Base-by-base conservation (phyloP, 2,113 vertebrate species). In the Labeo catla region DNA sequence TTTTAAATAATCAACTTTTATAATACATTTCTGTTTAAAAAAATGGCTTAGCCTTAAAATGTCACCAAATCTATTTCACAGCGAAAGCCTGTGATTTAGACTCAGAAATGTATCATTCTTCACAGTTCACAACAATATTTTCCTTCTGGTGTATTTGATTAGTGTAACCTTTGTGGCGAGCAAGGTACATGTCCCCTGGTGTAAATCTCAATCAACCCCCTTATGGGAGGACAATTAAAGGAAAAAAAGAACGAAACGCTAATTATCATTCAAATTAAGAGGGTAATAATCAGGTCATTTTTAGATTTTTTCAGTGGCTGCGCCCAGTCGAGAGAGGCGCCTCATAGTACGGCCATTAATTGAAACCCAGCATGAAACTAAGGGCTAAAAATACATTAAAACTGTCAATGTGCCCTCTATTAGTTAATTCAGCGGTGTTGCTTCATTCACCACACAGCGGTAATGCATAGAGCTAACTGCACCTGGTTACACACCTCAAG, bases 241-340 rank as follows among this genome's bases (percentile, higher is more conserved):
- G 89, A 94, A 93, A 95, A 93, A 95, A 94, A 95, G 95, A 92
- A 93, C 92, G 88, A 89, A 91, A 92, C 93, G 93, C 94, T 95
- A 96, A 96, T 96, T 95, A 95, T 95, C 93, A 93, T 91, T 93
- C 91, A 92, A 95, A 96, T 96, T 95, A 94, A 89, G 91, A 89
- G 88, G 90, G 93, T 94, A 94, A 95, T 94, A 95, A 95, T 95
- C 92, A 95, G 94, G 94, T 94, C 16, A 84, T 73, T 84, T 73
- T 72, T 9, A 0, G 2, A 10, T 43, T 73, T 45, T 9, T 92
- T 95, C 92, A 66, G 66, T 66, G 88, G 88, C 90, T 90, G 88
- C 85, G 87, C 87, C 94, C 89, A 83, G 89, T 91, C 90, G 90
- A 92, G 89, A 90, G 87, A 77, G 52, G 81, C 84, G 82, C 93